These are phyloP conservation scores for Enteromius trimaculatus DNA, from an alignment of 2,797 vertebrate species.

Conservation along the genomic window DNA sequence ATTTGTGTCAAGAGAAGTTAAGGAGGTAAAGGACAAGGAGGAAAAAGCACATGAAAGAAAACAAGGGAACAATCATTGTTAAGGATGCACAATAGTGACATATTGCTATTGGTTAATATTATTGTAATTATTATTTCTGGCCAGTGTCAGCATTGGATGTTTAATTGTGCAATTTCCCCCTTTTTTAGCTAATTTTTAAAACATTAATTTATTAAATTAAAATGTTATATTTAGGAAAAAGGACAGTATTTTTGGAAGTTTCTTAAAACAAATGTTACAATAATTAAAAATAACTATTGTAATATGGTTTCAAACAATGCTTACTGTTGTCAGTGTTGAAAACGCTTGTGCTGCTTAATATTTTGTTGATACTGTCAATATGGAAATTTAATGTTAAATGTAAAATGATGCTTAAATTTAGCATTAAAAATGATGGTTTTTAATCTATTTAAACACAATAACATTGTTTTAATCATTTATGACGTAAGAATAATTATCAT, in stretches of 20 bases:
- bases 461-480: background rate
- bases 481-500: background rate
- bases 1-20: constrained; percentile 11
- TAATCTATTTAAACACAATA: background rate
- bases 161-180: too few species aligned
- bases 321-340: background rate
- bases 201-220: background rate
- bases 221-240: background rate
- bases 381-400: background rate
- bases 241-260: background rate
- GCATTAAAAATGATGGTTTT: background rate
- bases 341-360: background rate
- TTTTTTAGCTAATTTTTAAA: background rate
- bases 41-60: background rate
- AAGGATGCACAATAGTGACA: background rate
- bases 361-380: background rate
- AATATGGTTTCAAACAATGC: background rate
- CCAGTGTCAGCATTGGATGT: background rate
- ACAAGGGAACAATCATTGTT: background rate
- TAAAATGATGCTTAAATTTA: background rate
- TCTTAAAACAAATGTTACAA: background rate
- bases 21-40: background rate
- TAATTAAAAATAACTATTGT: background rate
- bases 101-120: background rate
- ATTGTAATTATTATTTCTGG: too few species aligned